Base-by-base conservation (phyloP, 1,140 invertebrate genomes). In the Cardiocondyla obscurior region DNA sequence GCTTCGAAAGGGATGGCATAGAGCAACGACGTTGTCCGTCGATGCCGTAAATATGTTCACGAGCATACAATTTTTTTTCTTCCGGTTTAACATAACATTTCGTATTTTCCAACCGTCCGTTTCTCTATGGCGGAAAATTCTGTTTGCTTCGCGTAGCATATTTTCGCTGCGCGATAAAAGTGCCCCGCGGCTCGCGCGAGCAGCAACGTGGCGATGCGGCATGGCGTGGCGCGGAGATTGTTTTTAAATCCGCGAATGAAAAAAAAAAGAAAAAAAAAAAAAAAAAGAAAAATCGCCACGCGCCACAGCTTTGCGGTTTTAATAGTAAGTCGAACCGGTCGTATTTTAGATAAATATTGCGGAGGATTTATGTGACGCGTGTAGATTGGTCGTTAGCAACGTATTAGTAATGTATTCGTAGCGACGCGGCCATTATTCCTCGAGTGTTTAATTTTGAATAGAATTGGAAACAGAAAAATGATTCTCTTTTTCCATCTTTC, bases 111-210 rank as follows among this genome's bases (percentile, higher is more conserved):
- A 28, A 67, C 46, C 62, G 74, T 79, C 62, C 74, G 46, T 79
- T 79, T 79, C 42, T 76, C 74, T 53, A 69, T 67, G 46, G 74
- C 74, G 49, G 74, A 79, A 77, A 79, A 79, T 69, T 53, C 62
- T 79, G 46, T 79, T 79, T 79, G 74, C 74, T 12, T 39, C 74
- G 60, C 67, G 46, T 67, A 53, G 74, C 74, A 53, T 79, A 79
- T 79, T 69, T 79, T 69, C 53, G 74, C 74, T 79, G 33, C 46
- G 62, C 74, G 74, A 79, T 79, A 79, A 79, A 79, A 79, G 74
- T 79, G 74, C 74, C 74, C 74, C 12, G 74, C 74, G 74, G 74
- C 74, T 79, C 46, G 74, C 74, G 62, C 74, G 74, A 67, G 22
- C 74, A 19, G 25, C 60, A 51, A 44, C 28, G 12, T 25, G 36